These are phyloP conservation scores for Psix sp. DNA, from an alignment of 1,140 invertebrate species.

Conservation along the genomic window DNA sequence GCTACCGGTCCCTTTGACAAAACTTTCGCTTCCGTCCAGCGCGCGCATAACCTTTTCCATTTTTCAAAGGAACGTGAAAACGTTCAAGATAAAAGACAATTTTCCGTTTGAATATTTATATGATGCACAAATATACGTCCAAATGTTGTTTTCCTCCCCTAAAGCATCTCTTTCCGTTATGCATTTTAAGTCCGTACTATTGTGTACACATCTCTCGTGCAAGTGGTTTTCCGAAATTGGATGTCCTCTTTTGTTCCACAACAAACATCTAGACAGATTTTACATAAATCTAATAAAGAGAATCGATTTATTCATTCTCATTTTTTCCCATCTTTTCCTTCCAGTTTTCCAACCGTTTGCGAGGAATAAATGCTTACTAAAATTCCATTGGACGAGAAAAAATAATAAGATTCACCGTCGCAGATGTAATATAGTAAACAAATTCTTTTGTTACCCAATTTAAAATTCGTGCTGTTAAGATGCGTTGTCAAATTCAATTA, in stretches of 20 bases:
- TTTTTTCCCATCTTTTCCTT: too few relatives aligned
- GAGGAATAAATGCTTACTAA: too few relatives aligned
- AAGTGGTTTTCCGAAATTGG: constrained; percentile 37
- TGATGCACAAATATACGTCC: constrained; percentile 42
- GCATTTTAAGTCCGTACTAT: constrained; percentile 39
- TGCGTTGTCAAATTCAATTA: too few relatives aligned
- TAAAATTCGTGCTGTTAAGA: too few relatives aligned
- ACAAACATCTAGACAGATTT: too few relatives aligned
- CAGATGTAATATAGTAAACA: too few relatives aligned
- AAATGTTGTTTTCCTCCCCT: constrained; percentile 33
- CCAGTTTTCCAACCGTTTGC: too few relatives aligned
- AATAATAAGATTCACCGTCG: too few relatives aligned
- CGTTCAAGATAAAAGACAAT: constrained; percentile 46
- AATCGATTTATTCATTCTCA: too few relatives aligned
- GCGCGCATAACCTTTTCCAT: constrained; percentile 46
- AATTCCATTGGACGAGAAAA: too few relatives aligned
- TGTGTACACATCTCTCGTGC: constrained; percentile 35
- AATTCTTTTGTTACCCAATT: too few relatives aligned
- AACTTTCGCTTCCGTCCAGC: constrained; percentile 55
- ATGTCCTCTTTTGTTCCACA: constrained; percentile 39
- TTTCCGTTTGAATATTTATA: constrained; percentile 57
- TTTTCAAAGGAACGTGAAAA: constrained; percentile 51
- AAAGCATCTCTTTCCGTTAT: constrained; percentile 40
- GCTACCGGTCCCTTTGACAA: constrained; percentile 50
- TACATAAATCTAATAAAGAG: too few relatives aligned